Evolutionary conservation across 2,888 invertebrate genomes (phyloP).

Genomic region (Limnephilus marmoratus): DNA sequence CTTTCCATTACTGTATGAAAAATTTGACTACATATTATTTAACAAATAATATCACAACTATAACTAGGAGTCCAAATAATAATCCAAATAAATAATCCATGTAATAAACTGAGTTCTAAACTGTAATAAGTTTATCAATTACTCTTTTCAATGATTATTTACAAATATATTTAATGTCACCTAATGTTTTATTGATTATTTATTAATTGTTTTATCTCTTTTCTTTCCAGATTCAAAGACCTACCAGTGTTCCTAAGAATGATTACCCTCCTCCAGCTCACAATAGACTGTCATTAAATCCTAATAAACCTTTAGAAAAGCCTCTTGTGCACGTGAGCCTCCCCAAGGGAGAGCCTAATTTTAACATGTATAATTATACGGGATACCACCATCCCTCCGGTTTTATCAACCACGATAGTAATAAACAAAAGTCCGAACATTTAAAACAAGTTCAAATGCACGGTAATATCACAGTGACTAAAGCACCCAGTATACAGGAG

Average conservation of each 20-base stretch:
- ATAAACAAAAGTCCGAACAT: conserved; percentile 78
- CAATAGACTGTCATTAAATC: conserved; percentile 68
- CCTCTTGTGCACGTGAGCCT: conserved; percentile 68
- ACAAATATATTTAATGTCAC: neutral
- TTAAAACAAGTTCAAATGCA: conserved; percentile 69
- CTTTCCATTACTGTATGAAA: neutral
- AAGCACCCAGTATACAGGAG: conserved; percentile 70
- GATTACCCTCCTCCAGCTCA: conserved; percentile 75
- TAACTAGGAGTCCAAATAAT: too few relatives aligned
- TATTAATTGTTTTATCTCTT: conserved; percentile 7
- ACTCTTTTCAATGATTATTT: neutral
- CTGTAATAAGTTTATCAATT: neutral
- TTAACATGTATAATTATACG: conserved; percentile 82
- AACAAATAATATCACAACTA: neutral
- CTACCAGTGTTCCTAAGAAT: conserved; percentile 72
- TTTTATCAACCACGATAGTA: conserved; percentile 76
- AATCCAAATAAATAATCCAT: too few relatives aligned
- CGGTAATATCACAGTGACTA: conserved; percentile 68
- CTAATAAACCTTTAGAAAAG: conserved; percentile 69
- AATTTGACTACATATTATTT: neutral
- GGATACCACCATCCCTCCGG: conserved; percentile 73
- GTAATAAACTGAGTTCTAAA: too few relatives aligned
- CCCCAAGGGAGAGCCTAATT: conserved; percentile 83
- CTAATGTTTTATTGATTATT: neutral
- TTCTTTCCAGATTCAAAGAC: conserved; percentile 68